phyloP scores from a whole-genome alignment of 2,113 vertebrate genomes.

The Cottus gobio region DNA sequence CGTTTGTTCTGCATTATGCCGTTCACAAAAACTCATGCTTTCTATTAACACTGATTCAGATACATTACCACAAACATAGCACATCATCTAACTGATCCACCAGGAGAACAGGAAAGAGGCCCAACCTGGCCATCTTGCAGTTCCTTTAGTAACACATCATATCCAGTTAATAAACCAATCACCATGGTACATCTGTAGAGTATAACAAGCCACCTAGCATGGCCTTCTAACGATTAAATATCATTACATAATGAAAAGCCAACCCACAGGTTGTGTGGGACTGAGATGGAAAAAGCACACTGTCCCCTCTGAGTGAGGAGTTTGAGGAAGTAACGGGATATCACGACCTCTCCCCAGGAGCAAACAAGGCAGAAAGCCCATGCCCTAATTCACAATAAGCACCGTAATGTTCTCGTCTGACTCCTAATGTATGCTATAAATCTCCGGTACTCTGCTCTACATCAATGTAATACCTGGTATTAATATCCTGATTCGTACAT shows the following conservation, averaged over 20 bases:
- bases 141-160: conserved; percentile 47
- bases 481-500: conserved; percentile 61
- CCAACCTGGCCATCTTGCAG: conserved; percentile 18
- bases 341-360: conserved; percentile 66
- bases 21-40: conserved; percentile 49
- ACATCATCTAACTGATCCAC: conserved; percentile 50
- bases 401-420: conserved; percentile 74
- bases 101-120: conserved; percentile 34
- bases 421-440: conserved; percentile 77
- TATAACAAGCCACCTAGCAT: conserved; percentile 65
- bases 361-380: conserved; percentile 70
- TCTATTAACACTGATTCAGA: conserved; percentile 53
- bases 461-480: conserved; percentile 67
- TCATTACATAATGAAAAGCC: conserved; percentile 76
- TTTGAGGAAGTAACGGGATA: conserved; percentile 74
- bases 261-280: conserved; percentile 67
- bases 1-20: conserved; percentile 31
- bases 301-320: conserved; percentile 74
- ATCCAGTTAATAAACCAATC: conserved; percentile 76
- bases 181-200: conserved; percentile 64
- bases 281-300: conserved; percentile 77
- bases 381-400: conserved; percentile 77
- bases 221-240: conserved; percentile 71
- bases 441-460: conserved; percentile 71
- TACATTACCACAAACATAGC: conserved; percentile 55